Evolutionary conservation across 2,888 invertebrate genomes (phyloP).

Genomic region (Ornithoptera alexandrae): DNA sequence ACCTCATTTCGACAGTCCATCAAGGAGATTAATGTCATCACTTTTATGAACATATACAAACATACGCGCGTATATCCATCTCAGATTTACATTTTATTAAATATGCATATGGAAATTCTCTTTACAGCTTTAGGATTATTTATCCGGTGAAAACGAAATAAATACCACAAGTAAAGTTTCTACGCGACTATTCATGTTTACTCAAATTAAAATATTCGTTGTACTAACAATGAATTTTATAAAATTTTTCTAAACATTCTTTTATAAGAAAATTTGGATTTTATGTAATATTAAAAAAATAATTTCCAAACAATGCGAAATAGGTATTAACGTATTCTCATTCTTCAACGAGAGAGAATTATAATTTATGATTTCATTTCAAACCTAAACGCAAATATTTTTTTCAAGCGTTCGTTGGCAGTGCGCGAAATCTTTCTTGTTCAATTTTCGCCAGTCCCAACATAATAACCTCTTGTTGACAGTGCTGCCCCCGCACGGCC

Average conservation of each 20-base stretch:
- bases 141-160: no score
- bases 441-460: slow-evolving; percentile 73
- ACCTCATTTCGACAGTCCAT: slow-evolving; percentile 3
- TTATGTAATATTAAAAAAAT: background rate
- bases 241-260: background rate
- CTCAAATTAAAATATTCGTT: background rate
- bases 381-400: slow-evolving; percentile 36
- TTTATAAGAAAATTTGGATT: background rate
- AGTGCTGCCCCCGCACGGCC: slow-evolving; percentile 61
- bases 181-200: no score
- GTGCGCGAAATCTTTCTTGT: slow-evolving; percentile 64
- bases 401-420: slow-evolving; percentile 40
- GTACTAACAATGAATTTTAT: background rate
- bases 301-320: slow-evolving; percentile 7
- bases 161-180: no score
- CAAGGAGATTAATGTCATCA: slow-evolving; percentile 3
- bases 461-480: slow-evolving; percentile 78
- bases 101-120: no score
- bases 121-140: no score
- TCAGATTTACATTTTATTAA: background rate
- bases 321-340: slow-evolving; percentile 17
- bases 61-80: background rate
- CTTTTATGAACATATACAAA: background rate
- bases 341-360: slow-evolving; percentile 21
- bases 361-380: slow-evolving; percentile 32